Percentiles rank a stretch among this genome's conserved stretches.
phyloP scores from a whole-genome alignment of 2,797 vertebrate genomes.

The Leptodon cayanensis region DNA sequence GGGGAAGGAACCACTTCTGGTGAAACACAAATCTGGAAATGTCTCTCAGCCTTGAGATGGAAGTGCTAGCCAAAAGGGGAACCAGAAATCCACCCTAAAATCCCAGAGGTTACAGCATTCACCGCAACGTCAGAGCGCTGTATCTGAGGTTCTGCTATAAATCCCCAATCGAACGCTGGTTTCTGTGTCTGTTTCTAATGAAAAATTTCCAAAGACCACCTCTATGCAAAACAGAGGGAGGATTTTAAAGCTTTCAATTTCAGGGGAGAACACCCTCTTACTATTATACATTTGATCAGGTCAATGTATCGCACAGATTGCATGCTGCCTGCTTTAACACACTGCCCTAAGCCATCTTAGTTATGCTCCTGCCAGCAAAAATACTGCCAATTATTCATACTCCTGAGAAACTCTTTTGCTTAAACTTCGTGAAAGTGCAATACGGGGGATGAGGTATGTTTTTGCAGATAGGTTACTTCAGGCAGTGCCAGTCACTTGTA shows the following conservation, averaged over 20 bases:
- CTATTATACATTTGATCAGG: background rate
- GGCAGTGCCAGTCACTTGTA: background rate
- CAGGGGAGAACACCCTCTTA: background rate
- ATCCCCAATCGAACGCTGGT: fast-evolving
- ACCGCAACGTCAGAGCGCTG: fast-evolving
- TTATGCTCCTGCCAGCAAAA: background rate
- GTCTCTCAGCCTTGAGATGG: background rate
- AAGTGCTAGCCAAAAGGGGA: background rate
- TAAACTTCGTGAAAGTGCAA: background rate
- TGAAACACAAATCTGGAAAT: background rate
- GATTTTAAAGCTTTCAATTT: background rate
- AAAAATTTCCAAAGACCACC: background rate
- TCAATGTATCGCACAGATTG: background rate
- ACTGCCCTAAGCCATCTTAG: background rate
- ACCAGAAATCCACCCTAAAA: background rate
- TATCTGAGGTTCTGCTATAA: background rate
- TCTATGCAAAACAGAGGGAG: background rate
- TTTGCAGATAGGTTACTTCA: background rate
- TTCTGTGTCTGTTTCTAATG: background rate
- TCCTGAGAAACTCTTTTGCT: background rate
- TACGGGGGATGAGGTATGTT: fast-evolving
- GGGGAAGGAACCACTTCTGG: background rate
- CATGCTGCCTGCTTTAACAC: background rate
- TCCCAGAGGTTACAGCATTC: background rate
- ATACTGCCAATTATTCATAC: background rate